These are phyloP conservation scores for Luscinia megarhynchos DNA, from an alignment of 2,797 vertebrate genomes.

Conservation along the genomic window DNA sequence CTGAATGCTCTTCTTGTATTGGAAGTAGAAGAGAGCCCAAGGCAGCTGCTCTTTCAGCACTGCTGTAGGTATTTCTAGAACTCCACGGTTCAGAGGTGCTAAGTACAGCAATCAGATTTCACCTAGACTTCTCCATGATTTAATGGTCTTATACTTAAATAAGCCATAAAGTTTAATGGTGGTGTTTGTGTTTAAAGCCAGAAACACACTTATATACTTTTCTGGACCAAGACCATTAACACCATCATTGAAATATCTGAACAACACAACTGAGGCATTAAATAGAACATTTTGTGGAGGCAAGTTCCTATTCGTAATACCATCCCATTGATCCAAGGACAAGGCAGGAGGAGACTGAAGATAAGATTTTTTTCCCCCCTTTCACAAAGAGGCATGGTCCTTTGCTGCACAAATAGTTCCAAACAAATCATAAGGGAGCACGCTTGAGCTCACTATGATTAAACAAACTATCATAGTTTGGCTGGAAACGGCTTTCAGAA, in stretches of 20 bases:
- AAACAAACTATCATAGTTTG: not conserved
- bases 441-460: not conserved
- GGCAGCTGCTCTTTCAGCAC: not conserved
- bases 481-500: not conserved
- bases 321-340: not conserved
- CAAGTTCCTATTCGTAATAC: not conserved
- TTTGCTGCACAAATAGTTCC: not conserved
- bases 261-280: not conserved
- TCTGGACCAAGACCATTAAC: not conserved
- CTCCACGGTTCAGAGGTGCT: not conserved
- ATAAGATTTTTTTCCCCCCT: not conserved
- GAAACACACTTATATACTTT: not conserved
- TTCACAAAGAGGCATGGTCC: not conserved
- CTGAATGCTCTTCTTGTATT: not conserved
- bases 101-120: slow-evolving; percentile 22
- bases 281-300: not conserved
- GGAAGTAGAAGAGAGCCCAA: not conserved
- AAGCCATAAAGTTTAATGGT: slow-evolving; percentile 12
- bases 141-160: not conserved
- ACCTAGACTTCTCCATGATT: not conserved
- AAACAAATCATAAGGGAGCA: not conserved
- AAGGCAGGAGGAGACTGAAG: not conserved
- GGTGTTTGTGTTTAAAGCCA: slow-evolving; percentile 1
- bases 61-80: slow-evolving; percentile 37
- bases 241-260: not conserved